These are phyloP conservation scores for Prenolepis imparis DNA, from an alignment of 2,888 invertebrate species.

Conservation along the genomic window DNA sequence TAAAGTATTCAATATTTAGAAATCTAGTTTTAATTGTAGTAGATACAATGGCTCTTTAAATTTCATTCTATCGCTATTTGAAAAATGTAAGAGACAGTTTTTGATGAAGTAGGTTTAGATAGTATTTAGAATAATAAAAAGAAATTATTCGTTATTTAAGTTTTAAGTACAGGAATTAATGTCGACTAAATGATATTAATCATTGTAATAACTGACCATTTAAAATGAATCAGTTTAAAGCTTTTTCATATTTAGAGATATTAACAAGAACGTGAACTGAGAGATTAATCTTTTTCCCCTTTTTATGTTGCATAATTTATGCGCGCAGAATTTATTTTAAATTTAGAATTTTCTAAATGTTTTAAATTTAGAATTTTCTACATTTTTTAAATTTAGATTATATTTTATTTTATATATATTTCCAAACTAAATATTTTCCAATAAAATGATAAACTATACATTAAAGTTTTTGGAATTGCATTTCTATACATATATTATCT, in stretches of 20 bases:
- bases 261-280: not conserved
- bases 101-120: not conserved
- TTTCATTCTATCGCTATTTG: not conserved
- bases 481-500: not conserved
- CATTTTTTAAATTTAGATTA: too few relatives aligned
- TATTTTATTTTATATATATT: not conserved
- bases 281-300: not conserved
- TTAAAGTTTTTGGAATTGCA: not conserved
- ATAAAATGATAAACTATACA: not conserved
- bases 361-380: too few relatives aligned
- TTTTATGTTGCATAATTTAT: not conserved
- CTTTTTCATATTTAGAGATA: not conserved
- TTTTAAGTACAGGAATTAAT: constrained; percentile 21
- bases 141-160: not conserved
- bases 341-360: not conserved
- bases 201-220: not conserved
- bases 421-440: not conserved
- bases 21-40: not conserved
- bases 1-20: not conserved
- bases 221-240: constrained; percentile 5
- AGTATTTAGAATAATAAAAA: not conserved
- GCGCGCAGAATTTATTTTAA: not conserved
- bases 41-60: not conserved
- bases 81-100: not conserved
- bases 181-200: constrained; percentile 19